Evolutionary conservation across 2,888 invertebrate genomes (phyloP), one percentile per base, ranked within the genome.

Genomic region (Epistrophella euchroma): DNA sequence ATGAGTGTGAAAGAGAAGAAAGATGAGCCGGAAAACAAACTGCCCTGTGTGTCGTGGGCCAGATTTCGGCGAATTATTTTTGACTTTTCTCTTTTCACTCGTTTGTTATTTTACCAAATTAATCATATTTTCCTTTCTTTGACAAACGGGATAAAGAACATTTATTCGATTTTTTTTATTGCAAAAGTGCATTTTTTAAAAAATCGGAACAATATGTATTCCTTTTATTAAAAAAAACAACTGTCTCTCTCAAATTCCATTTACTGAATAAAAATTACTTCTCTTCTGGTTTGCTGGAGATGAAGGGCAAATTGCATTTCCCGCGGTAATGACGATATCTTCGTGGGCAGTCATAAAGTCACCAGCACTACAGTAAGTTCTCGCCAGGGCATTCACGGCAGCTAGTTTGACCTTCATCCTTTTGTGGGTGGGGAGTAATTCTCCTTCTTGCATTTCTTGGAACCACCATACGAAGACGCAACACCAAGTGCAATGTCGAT

Each of bases 391-490:
- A 99, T 93, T 99, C 99, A 89, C 98, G 95, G 99, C 98, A 88
- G 99, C 97, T 89, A 99, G 95, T 95, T 99, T 99, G 94, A 99
- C 98, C 97, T 99, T 99, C 99, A 99, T 99, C 96, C 98, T 98
- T 97, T 99, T 99, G 94, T 99, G 89, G 99, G 99, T n/a, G 99
- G 99, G 88, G 99, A 99, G 95, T 99, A 99, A 94, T 99, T 99
- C 98, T 99, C 99, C 99, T 99, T 99, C 98, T 99, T 99, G 92
- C 99, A 97, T 93, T 99, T 99, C 95, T 99, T 99, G 91, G 98
- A 99, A 91, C 99, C 99, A 93, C 99, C 99, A 89, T n/a, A n/a
- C 98, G 95, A 81, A 98, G 95, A 89, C 98, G 95, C 88, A 98
- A 93, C 90, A 97, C 97, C 91, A 98, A 94, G 92, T 98, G 97